Evolutionary conservation across 2,113 vertebrate species (phyloP), one percentile per base, ranked within the genome.

Genomic region (Apus apus): DNA sequence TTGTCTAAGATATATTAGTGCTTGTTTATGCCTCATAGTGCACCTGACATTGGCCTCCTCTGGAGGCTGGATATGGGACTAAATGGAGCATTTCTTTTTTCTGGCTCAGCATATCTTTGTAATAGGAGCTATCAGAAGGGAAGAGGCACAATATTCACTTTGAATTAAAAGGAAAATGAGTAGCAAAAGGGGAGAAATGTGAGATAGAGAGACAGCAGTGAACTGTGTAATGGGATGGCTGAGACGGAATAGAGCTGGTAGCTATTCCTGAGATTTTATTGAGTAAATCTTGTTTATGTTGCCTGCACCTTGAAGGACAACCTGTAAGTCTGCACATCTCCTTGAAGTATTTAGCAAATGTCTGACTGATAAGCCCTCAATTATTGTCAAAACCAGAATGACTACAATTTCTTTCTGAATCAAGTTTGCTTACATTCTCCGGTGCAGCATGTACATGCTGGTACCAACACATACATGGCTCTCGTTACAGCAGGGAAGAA

Each of bases 91-190:
- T 92, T 94, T n/a, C 57, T 87, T 79, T 91, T 21, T 91, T 76
- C 50, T 86, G 82, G 36, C 68, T 88, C 83, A 91, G 80, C 89
- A 51, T n/a, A 62, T 91, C 66, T 78, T 82, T 71, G 67, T 72
- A 90, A 73, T 77, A n/a, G 53, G 25, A 86, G 30, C 54, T 40
- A 40, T 75, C 40, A 71, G 46, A 83, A 86, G 19, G 36, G 61
- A 65, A 83, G 61, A 48, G 68, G 53, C 23, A 32, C 62, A 94
- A 86, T 85, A 60, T 45, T 76, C 30, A 0, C 57, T 78, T 79
- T 38, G 90, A 94, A 87, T 93, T 92, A 53, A 93, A 96, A 70
- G 29, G 75, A 72, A 94, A 88, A 79, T 75, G 61, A 83, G 48
- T 45, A 60, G 64, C 4, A 2, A 48, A 83, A 89, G 51, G 60